Evolutionary conservation across 2,888 invertebrate genomes (phyloP).

Genomic region (Onthophagus sagittarius): DNA sequence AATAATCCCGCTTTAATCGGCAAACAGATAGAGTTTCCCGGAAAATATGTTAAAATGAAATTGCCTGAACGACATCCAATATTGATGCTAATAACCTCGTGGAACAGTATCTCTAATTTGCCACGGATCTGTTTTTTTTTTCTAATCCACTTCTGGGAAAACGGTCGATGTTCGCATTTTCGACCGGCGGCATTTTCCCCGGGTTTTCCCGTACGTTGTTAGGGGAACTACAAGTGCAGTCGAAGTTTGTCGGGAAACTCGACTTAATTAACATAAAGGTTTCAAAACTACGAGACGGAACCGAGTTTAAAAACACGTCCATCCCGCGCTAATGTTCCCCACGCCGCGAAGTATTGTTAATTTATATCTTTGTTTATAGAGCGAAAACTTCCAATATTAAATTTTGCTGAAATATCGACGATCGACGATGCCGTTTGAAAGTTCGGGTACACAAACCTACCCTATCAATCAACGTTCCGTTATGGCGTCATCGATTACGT

Average conservation of each 20-base stretch:
- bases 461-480: constrained; percentile 1
- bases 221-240: not conserved
- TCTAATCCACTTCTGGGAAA: not conserved
- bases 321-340: not conserved
- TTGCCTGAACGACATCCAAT: not conserved
- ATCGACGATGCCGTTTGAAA: not conserved
- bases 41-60: not conserved
- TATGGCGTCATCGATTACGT: constrained; percentile 3
- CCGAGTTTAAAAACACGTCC: not conserved
- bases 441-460: not conserved
- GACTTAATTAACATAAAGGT: not conserved
- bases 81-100: not conserved
- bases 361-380: constrained; percentile 10
- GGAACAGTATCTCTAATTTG: no score
- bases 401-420: constrained; percentile 7
- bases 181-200: not conserved
- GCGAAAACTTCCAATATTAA: constrained; percentile 10
- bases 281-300: not conserved
- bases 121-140: not conserved
- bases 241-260: not conserved
- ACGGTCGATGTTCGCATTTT: not conserved
- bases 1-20: not conserved
- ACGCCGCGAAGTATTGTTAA: constrained; percentile 6
- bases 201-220: not conserved
- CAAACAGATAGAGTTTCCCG: not conserved